Evolutionary conservation across 2,113 vertebrate species (phyloP).

Genomic region (Campylomormyrus numenius): DNA sequence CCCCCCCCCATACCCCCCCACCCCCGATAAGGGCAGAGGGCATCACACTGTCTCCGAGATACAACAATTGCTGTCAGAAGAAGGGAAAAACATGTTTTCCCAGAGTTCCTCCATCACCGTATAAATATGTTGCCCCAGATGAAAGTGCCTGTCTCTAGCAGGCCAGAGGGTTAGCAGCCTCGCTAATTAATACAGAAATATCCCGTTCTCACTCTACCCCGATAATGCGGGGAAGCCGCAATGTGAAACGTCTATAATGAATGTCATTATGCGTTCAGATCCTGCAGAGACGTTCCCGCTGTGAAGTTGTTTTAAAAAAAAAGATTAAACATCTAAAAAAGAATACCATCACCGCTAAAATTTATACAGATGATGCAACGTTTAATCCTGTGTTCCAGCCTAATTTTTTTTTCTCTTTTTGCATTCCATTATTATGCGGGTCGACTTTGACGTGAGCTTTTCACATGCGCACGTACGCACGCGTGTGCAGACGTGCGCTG

Average conservation of each 20-base stretch:
- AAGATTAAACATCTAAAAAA: not conserved
- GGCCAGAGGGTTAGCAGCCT: not conserved
- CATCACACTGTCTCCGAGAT: not conserved
- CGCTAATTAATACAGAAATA: not conserved
- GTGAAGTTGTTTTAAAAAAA: not conserved
- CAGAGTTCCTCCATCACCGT: not conserved
- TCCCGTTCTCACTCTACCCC: not conserved
- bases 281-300: not conserved
- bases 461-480: not conserved
- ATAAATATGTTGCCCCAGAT: not conserved
- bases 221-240: slow-evolving; percentile 1
- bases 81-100: not conserved
- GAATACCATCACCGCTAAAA: not conserved
- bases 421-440: not conserved
- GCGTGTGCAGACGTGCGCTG: not conserved
- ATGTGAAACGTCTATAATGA: slow-evolving; percentile 18
- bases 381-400: not conserved
- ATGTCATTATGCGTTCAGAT: slow-evolving; percentile 1
- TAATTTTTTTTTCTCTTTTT: not conserved
- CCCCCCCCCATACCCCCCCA: not conserved
- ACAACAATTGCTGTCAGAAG: not conserved
- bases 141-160: not conserved
- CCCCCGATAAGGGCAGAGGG: not conserved
- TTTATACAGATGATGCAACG: not conserved
- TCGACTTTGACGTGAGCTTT: not conserved